Base-by-base conservation (phyloP, 2,888 invertebrate species). In the Heterodera filipjevi region DNA sequence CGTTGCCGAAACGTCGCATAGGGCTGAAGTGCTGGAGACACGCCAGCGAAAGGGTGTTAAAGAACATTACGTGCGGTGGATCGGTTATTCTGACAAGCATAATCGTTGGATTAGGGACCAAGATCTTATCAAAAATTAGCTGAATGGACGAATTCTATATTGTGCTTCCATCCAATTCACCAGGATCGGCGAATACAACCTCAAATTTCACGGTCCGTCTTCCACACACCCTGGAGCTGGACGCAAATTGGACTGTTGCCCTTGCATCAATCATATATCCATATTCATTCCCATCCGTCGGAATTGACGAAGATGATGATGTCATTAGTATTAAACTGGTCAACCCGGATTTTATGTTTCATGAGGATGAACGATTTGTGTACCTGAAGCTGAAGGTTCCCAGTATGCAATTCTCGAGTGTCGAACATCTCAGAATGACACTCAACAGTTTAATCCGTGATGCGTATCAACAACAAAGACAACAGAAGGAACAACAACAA, bases 1-100 rank as follows among this genome's bases (percentile, higher is more conserved):
- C 1, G 27, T n/a, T 8, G 71, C n/a, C 6, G 32, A 71, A n/a
- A 71, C 71, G 2, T 12, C 71, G 6, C 71, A 71, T 32, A 27
- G 71, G 10, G 32, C 32, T 30, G 71, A 71, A 71, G 27, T 71
- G 27, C 46, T 71, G 27, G 30, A 71, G 30, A 30, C 71, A 12
- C 71, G 71, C 0, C n/a, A 3, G 10, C 5, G n/a, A 71, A 71
- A 46, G 30, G 71, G 71, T 2, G 46, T 71, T 5, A 71, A 71
- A 71, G 44, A 71, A 71, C 71, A 71, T 27, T 71, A 30, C 30
- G 71, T 71, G 5, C 22, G 32, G 39, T 71, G 71, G 71, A 71
- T 71, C 0, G 71, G 71, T 6, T 30, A 30, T 27, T n/a, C 27
- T 0, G 71, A 71, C 30, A 71, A 30, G n/a, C 32, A 30, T 27